Evolutionary conservation across 2,888 invertebrate genomes (phyloP).

Genomic region (Mimas tiliae): DNA sequence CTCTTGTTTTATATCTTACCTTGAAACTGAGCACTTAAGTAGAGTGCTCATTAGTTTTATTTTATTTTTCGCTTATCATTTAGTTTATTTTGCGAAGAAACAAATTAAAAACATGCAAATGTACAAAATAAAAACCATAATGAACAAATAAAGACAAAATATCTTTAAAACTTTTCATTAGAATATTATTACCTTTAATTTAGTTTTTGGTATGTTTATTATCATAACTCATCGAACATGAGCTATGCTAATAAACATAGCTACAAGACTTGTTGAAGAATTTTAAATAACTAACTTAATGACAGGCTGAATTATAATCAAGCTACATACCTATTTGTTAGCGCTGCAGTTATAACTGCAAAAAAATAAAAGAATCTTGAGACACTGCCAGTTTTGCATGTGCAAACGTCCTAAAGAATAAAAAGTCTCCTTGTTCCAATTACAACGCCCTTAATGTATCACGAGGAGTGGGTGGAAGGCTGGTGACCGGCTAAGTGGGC

Average conservation of each 20-base stretch:
- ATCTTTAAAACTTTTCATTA: too few relatives aligned
- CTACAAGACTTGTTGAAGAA: too few relatives aligned
- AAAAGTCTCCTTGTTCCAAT: constrained; percentile 57
- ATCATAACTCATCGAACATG: too few relatives aligned
- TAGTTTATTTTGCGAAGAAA: background rate
- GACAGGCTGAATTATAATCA: too few relatives aligned
- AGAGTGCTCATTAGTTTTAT: constrained; percentile 21
- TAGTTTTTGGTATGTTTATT: constrained; percentile 4
- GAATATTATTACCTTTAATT: too few relatives aligned
- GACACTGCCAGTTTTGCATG: background rate
- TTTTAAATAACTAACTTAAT: too few relatives aligned
- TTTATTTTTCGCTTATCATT: background rate
- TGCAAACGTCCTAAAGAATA: constrained; percentile 45
- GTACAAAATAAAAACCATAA: background rate
- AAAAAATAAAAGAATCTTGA: too few relatives aligned
- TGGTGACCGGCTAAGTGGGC: constrained; percentile 41
- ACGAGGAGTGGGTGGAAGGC: constrained; percentile 36
- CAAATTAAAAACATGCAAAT: background rate
- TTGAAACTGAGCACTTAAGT: constrained; percentile 31
- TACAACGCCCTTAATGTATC: constrained; percentile 49
- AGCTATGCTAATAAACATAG: too few relatives aligned
- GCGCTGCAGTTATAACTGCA: too few relatives aligned
- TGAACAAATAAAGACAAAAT: too few relatives aligned
- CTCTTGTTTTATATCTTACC: constrained; percentile 31
- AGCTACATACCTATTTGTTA: too few relatives aligned